Conservation (phyloP, 2,888 invertebrate genomes). For the Dasysyrphus tricinctus region DNA sequence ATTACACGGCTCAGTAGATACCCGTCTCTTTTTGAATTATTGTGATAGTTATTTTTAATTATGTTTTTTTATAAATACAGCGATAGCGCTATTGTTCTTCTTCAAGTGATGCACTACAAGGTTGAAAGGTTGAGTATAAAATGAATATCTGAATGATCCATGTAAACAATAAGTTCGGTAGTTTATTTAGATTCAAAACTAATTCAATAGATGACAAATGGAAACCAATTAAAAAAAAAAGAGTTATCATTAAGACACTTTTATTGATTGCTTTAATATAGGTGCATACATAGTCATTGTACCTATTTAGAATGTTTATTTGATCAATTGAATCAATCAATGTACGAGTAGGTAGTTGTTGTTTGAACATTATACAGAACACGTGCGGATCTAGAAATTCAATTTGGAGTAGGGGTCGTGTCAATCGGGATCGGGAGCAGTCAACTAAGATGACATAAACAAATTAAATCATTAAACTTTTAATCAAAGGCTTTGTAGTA, state of each 20-base stretch:
- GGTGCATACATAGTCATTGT: too few relatives aligned
- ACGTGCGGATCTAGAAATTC: too few relatives aligned
- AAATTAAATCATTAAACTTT: too few relatives aligned
- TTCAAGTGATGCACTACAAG: neutral
- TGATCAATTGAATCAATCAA: too few relatives aligned
- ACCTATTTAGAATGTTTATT: too few relatives aligned
- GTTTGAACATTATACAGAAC: too few relatives aligned
- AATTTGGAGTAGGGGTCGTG: too few relatives aligned
- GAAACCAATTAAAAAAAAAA: neutral
- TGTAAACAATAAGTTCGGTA: neutral
- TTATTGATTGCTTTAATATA: neutral
- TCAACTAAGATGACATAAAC: too few relatives aligned
- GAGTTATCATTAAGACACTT: neutral
- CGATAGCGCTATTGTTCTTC: slow-evolving; percentile 9
- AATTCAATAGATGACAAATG: neutral
- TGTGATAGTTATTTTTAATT: slow-evolving; percentile 8
- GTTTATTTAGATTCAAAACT: neutral
- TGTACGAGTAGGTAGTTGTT: too few relatives aligned
- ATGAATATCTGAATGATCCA: neutral
- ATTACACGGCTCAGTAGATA: slow-evolving; percentile 25
- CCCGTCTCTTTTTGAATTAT: neutral
- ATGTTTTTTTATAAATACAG: neutral
- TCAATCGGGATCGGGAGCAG: too few relatives aligned
- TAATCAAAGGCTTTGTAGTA: too few relatives aligned
- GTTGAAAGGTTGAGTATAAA: neutral